Evolutionary conservation across 2,888 invertebrate genomes (phyloP), one percentile per base, ranked within the genome.

Genomic region (Dicyrtomina minuta): DNA sequence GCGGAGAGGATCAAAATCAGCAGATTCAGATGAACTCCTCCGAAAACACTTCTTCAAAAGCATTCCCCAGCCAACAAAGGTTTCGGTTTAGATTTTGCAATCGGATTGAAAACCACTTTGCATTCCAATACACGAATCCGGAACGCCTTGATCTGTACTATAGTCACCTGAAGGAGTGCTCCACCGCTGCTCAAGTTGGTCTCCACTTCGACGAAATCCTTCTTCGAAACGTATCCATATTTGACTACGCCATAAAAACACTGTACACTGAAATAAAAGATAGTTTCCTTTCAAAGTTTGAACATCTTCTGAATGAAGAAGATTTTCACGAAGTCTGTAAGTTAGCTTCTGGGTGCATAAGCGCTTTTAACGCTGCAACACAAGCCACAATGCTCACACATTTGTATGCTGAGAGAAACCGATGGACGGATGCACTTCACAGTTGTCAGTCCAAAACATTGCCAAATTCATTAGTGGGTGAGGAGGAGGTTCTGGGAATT

Each of bases 361-460:
- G 33, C 33, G 33, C 33, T 33, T 33, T 33, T 33, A 33, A 33
- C 33, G 33, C 72, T 4, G 71, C 73, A 1, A 51, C 77, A 6
- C 78, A 78, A 59, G 74, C 59, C 8, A 51, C 70, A 0, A 22
- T 73, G 2, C 59, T 78, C 24, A 70, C 70, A 13, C 51, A 71
- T 15, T 77, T 72, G 60, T 78, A 78, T 49, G 78, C 76, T 1
- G 75, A 78, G 46, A 72, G 74, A 66, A 73, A 71, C 56, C 70
- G 78, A 0, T 78, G 78, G 78, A 43, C 67, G 24, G 71, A 74
- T 65, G 78, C 76, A 0, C 49, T 65, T 13, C 33, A 68, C 53
- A 69, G 69, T 24, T 72, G 72, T 41, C 15, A 41, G 17, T 41
- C 65, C 17, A 62, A 70, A 49, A 22, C 53, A 2, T 70, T 78